Conservation (phyloP, 1,140 invertebrate species). For the Galleria mellonella region DNA sequence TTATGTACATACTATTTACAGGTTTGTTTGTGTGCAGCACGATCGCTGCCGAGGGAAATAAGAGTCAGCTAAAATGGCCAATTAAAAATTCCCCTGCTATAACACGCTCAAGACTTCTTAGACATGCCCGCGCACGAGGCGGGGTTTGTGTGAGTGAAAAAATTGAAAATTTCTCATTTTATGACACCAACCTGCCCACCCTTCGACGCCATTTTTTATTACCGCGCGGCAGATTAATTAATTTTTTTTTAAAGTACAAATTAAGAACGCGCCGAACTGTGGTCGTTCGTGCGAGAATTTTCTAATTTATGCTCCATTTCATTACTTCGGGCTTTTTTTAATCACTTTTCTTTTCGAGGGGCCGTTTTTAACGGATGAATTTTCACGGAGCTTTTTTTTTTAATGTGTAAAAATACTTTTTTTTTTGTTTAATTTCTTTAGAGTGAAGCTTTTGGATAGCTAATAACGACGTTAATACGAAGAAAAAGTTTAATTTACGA, state of each 20-base stretch:
- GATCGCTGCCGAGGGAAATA: too few species aligned
- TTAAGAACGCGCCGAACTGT: constrained; percentile 34
- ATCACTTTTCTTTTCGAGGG: constrained; percentile 25
- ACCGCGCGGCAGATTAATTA: constrained; percentile 49
- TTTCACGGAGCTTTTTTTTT: neutral
- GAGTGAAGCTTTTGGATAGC: neutral
- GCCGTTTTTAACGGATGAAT: neutral
- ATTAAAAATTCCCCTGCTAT: too few species aligned
- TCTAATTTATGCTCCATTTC: constrained; percentile 43
- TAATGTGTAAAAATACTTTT: neutral
- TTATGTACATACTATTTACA: too few species aligned
- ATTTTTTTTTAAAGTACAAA: constrained; percentile 57
- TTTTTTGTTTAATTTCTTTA: neutral
- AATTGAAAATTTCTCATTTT: constrained; percentile 46
- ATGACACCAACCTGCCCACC: constrained; percentile 42
- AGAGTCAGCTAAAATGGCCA: too few species aligned
- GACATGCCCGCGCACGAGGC: too few species aligned
- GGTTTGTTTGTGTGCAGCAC: too few species aligned
- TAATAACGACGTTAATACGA: neutral
- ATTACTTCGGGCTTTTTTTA: constrained; percentile 37
- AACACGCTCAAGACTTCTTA: too few species aligned
- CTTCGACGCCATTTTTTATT: constrained; percentile 34
- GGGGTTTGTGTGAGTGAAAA: constrained; percentile 17
- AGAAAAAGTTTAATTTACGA: neutral
- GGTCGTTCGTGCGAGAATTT: constrained; percentile 48